phyloP scores from a whole-genome alignment of 2,888 invertebrate species.

The Galerucella calmariensis region DNA sequence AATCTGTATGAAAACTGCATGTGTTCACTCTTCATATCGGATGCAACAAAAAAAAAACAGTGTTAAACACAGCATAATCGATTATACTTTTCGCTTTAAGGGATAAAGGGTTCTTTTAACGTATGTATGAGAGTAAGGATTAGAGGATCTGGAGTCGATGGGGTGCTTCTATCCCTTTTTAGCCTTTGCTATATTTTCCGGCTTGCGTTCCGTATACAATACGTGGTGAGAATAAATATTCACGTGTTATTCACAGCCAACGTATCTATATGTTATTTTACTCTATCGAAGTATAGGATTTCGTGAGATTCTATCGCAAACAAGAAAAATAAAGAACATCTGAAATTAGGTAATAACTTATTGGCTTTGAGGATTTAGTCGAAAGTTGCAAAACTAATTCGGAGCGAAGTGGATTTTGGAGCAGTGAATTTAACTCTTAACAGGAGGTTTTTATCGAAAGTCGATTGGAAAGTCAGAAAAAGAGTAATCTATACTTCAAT shows the following conservation, averaged over 20 bases:
- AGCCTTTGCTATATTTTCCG: conserved; percentile 35
- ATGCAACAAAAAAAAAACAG: background rate
- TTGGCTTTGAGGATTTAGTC: conserved; percentile 9
- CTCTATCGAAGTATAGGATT: conserved; percentile 30
- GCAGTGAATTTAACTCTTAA: background rate
- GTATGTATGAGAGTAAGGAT: conserved; percentile 55
- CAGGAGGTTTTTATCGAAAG: too few species aligned
- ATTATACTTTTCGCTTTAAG: conserved; percentile 1
- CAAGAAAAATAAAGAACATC: conserved; percentile 6
- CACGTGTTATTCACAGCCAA: conserved; percentile 38
- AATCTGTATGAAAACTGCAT: too few species aligned
- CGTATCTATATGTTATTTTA: conserved; percentile 25
- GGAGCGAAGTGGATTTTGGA: background rate
- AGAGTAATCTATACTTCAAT: too few species aligned
- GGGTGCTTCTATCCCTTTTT: conserved; percentile 52
- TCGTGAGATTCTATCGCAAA: conserved; percentile 21
- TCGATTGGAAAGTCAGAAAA: background rate
- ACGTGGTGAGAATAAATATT: conserved; percentile 55
- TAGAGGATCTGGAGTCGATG: conserved; percentile 58
- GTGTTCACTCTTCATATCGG: background rate
- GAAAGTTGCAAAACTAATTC: background rate
- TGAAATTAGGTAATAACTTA: conserved; percentile 17
- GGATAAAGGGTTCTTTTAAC: conserved; percentile 50
- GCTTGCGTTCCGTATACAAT: conserved; percentile 55
- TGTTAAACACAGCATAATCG: background rate